phyloP scores from a whole-genome alignment of 2,113 vertebrate genomes.

The Sprattus sprattus region DNA sequence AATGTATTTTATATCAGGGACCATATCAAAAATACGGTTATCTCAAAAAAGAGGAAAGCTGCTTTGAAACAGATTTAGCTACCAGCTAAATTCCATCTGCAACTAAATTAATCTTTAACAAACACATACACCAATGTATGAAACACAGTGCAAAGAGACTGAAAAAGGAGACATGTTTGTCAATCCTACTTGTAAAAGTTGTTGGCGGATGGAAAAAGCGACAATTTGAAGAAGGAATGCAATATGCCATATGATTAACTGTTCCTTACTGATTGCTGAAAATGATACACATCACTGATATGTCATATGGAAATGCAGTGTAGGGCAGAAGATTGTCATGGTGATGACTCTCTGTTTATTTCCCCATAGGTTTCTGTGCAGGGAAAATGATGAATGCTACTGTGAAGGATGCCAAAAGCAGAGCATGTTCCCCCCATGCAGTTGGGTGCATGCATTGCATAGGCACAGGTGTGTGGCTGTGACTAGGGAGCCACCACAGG shows the following conservation, averaged over 20 bases:
- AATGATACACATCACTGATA: not conserved
- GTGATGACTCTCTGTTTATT: constrained; percentile 1
- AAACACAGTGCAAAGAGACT: too few relatives aligned
- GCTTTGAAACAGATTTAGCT: too few relatives aligned
- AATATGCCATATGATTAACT: not conserved
- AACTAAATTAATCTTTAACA: too few relatives aligned
- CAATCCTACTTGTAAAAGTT: too few relatives aligned
- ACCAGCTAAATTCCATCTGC: too few relatives aligned
- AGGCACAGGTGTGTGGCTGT: not conserved
- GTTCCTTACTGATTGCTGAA: not conserved
- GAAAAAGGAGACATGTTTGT: too few relatives aligned
- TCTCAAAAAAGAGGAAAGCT: too few relatives aligned
- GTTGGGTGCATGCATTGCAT: not conserved
- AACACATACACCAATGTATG: too few relatives aligned
- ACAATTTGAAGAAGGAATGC: not conserved
- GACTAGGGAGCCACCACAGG: not conserved
- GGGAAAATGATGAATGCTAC: not conserved
- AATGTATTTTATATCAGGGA: too few relatives aligned
- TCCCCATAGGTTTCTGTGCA: not conserved
- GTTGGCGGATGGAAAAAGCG: too few relatives aligned
- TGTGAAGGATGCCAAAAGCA: not conserved
- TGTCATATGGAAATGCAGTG: not conserved
- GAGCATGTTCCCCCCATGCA: not conserved
- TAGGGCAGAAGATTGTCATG: not conserved
- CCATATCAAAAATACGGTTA: too few relatives aligned